Percentiles rank a stretch among this genome's conserved stretches.
Conservation (phyloP, 1,140 invertebrate species). For the Dendrolimus punctatus region DNA sequence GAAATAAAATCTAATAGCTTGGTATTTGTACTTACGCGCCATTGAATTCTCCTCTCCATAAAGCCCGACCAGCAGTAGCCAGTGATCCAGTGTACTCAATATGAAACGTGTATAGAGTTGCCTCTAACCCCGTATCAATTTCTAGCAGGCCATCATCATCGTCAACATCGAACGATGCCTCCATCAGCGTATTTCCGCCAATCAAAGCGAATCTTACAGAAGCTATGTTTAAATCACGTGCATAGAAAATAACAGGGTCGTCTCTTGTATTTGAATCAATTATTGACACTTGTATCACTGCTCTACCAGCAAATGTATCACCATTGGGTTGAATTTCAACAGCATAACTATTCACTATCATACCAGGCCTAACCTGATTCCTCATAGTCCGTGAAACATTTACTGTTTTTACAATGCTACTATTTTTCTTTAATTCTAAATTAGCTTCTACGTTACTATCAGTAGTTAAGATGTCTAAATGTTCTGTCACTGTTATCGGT, state of each 20-base stretch:
- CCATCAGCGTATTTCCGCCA: conserved; percentile 14
- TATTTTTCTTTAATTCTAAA: background rate
- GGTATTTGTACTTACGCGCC: conserved; percentile 28
- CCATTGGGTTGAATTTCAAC: conserved; percentile 26
- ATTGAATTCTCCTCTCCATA: conserved; percentile 27
- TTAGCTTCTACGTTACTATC: conserved; percentile 3
- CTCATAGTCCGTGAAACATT: conserved; percentile 9
- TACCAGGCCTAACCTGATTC: conserved; percentile 36
- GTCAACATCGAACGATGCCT: conserved; percentile 16
- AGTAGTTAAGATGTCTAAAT: conserved; percentile 4
- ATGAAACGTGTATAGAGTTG: conserved; percentile 24
- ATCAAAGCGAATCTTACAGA: conserved; percentile 22
- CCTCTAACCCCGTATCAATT: conserved; percentile 21
- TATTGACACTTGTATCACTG: conserved; percentile 21
- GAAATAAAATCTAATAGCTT: background rate
- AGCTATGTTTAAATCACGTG: conserved; percentile 21
- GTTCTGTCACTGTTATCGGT: conserved; percentile 15
- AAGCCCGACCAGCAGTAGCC: conserved; percentile 18
- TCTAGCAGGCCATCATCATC: conserved; percentile 27
- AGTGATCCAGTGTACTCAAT: conserved; percentile 33
- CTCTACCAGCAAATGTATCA: conserved; percentile 24
- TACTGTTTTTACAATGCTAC: conserved; percentile 1
- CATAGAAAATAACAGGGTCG: conserved; percentile 30
- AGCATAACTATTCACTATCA: conserved; percentile 23
- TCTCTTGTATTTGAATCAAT: conserved; percentile 22